A percentile compares a stretch with the other conserved stretches of the same genome.
phyloP scores from a whole-genome alignment of 2,113 vertebrate genomes.

The Bombycilla garrulus region DNA sequence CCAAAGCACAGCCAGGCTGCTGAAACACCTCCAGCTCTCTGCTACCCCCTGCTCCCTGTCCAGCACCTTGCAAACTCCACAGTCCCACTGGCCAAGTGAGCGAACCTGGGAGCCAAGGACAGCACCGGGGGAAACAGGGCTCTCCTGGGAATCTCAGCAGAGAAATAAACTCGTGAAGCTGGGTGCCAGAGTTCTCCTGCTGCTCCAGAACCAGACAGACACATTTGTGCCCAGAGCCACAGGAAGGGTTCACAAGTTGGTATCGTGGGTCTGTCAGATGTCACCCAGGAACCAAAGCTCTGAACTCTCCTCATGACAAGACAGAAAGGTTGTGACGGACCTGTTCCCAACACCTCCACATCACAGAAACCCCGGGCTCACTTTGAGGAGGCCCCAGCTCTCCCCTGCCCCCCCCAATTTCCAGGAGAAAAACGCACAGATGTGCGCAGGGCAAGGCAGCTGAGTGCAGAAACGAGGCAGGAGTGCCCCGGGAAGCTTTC shows the following conservation, averaged over 20 bases:
- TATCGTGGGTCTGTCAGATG: background rate
- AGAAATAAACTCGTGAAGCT: background rate
- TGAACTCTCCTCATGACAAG: background rate
- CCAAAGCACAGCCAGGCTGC: background rate
- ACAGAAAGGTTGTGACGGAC: background rate
- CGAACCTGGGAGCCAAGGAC: background rate
- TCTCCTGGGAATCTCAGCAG: background rate
- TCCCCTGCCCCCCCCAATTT: background rate
- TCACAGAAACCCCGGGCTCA: background rate
- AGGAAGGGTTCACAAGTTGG: background rate
- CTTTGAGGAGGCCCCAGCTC: background rate
- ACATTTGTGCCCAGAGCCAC: background rate
- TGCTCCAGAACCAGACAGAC: background rate
- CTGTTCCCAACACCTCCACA: background rate
- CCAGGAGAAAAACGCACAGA: background rate
- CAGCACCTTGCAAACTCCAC: background rate
- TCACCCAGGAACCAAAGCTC: background rate
- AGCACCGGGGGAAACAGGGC: background rate
- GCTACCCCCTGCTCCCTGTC: background rate
- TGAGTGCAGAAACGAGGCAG: background rate
- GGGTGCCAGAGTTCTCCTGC: background rate
- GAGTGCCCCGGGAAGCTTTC: background rate
- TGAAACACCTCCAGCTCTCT: background rate
- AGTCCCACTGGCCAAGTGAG: background rate
- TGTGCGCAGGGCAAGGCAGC: background rate